Conservation (phyloP, 2,113 vertebrate genomes). For the Planiliza haematocheilus region DNA sequence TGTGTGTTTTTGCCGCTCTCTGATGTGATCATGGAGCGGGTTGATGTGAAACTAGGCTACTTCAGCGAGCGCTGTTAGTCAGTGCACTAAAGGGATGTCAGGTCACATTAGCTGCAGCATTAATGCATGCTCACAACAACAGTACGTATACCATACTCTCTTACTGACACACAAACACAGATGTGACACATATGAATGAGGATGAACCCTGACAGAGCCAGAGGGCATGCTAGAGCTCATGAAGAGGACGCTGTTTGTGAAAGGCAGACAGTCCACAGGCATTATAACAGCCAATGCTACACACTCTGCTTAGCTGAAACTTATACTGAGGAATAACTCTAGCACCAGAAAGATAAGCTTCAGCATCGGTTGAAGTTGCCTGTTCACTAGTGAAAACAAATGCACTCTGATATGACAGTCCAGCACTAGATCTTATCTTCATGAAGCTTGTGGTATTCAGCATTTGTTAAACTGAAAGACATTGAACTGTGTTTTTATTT, state of each 20-base stretch:
- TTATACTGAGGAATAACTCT: no score
- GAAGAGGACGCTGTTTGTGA: background rate
- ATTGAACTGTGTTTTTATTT: no score
- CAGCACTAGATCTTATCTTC: no score
- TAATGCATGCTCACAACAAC: conserved; percentile 31
- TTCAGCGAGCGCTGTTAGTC: conserved; percentile 19
- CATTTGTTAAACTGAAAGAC: no score
- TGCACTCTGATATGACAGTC: no score
- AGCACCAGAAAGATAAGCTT: no score
- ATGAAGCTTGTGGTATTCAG: no score
- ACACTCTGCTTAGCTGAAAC: no score
- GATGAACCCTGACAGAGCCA: background rate
- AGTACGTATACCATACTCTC: background rate
- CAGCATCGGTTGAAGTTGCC: no score
- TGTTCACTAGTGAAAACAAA: no score
- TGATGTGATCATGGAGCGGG: conserved; percentile 28
- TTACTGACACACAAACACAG: background rate
- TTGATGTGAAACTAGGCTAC: conserved; percentile 42
- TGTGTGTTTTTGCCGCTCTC: no score
- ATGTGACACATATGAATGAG: background rate
- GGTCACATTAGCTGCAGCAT: conserved; percentile 58
- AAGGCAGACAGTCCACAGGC: background rate
- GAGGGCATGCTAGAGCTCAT: background rate
- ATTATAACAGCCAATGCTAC: background rate
- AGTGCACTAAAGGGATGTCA: conserved; percentile 43